Percentiles rank a stretch among this genome's conserved stretches.
Conservation (phyloP, 1,140 invertebrate genomes). For the Drosophila sucinea region DNA sequence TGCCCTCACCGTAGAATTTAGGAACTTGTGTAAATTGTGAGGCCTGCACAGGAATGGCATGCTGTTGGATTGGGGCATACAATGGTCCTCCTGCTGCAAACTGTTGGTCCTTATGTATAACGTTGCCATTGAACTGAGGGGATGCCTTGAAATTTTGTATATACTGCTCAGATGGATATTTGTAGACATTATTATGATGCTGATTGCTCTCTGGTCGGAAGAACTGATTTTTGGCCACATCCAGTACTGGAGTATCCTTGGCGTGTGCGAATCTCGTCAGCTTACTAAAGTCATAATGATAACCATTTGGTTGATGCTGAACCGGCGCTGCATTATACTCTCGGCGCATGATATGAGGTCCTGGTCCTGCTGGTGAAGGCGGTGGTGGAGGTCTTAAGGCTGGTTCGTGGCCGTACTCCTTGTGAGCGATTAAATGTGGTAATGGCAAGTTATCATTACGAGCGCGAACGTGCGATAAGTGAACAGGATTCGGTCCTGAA, state of each 20-base stretch:
- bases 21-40: conserved; percentile 46
- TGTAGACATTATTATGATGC: conserved; percentile 29
- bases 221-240: conserved; percentile 66
- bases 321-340: conserved; percentile 32
- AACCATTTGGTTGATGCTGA: conserved; percentile 30
- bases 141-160: conserved; percentile 72
- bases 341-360: conserved; percentile 58
- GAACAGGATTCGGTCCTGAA: conserved; percentile 8
- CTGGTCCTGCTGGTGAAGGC: conserved; percentile 1
- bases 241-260: conserved; percentile 59
- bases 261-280: conserved; percentile 49
- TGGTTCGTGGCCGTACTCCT: conserved; percentile 23
- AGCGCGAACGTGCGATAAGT: conserved; percentile 37
- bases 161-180: conserved; percentile 62
- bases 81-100: conserved; percentile 24
- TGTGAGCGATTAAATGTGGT: conserved; percentile 11
- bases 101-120: conserved; percentile 46
- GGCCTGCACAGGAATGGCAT: conserved; percentile 66
- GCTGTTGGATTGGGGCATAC: conserved; percentile 51
- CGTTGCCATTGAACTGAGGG: conserved; percentile 62
- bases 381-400: conserved; percentile 29
- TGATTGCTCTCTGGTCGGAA: conserved; percentile 33
- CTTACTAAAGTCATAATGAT: conserved; percentile 40
- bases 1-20: conserved; percentile 23
- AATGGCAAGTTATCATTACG: conserved; percentile 37